Evolutionary conservation across 2,888 invertebrate species (phyloP).

Genomic region (Himalopsyche anomala): DNA sequence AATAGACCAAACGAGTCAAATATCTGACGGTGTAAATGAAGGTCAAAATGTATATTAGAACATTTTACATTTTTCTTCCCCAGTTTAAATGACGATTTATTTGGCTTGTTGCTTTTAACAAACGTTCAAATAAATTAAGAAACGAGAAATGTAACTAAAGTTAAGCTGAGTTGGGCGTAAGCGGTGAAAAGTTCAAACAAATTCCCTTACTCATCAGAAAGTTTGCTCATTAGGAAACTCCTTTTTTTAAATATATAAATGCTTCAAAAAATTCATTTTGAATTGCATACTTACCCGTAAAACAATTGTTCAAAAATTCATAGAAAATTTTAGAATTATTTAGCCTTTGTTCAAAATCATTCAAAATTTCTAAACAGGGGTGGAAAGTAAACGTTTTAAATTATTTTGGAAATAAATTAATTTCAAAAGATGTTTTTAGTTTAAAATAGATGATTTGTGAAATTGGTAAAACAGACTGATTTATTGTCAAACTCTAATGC

Average conservation of each 20-base stretch:
- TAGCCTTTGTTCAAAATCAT: background rate
- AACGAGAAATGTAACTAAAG: background rate
- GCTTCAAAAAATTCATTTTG: background rate
- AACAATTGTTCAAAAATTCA: background rate
- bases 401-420: too few relatives aligned
- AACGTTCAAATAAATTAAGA: background rate
- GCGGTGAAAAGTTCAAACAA: constrained; percentile 53
- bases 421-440: too few relatives aligned
- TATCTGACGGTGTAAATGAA: too few relatives aligned
- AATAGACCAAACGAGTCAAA: too few relatives aligned
- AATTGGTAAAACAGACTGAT: too few relatives aligned
- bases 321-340: background rate
- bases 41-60: too few relatives aligned
- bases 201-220: constrained; percentile 58
- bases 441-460: too few relatives aligned
- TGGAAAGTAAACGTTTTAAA: too few relatives aligned
- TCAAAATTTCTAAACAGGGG: background rate
- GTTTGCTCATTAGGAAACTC: constrained; percentile 59
- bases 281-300: background rate
- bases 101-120: constrained; percentile 5
- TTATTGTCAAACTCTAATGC: too few relatives aligned
- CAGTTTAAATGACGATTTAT: background rate
- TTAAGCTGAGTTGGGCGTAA: background rate
- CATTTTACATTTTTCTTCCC: too few relatives aligned
- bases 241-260: constrained; percentile 48